A percentile compares a stretch with the other conserved stretches of the same genome.
Conservation (phyloP, 2,797 vertebrate genomes). For the Toxotes lorentzi region DNA sequence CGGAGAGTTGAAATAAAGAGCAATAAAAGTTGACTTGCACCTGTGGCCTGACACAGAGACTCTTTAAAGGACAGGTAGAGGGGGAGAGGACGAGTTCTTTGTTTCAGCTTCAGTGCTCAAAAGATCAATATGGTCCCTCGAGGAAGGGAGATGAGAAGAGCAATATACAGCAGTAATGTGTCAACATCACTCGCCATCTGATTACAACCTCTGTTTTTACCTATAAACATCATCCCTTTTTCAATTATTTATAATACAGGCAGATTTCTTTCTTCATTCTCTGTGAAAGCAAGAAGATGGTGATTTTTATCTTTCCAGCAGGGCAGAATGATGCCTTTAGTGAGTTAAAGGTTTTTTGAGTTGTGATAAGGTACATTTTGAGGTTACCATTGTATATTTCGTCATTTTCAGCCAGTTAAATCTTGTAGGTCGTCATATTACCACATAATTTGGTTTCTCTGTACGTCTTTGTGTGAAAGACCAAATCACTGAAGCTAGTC, state of each 20-base stretch:
- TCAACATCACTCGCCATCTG: conserved; percentile 58
- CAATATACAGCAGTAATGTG: conserved; percentile 49
- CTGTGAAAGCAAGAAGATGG: conserved; percentile 19
- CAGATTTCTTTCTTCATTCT: conserved; percentile 26
- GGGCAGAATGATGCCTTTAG: neutral
- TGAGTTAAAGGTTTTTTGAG: neutral
- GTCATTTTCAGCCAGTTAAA: neutral
- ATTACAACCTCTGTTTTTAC: conserved; percentile 41
- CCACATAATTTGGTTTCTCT: neutral
- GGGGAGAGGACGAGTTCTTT: conserved; percentile 19
- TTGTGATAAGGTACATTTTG: neutral
- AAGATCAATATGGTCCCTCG: conserved; percentile 50
- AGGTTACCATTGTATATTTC: neutral
- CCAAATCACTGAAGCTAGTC: neutral
- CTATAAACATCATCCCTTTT: conserved; percentile 44
- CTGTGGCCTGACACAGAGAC: conserved; percentile 23
- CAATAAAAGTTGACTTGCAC: conserved; percentile 33
- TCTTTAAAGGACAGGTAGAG: conserved; percentile 33
- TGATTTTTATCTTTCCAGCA: conserved; percentile 11
- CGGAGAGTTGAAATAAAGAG: conserved; percentile 33
- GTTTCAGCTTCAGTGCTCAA: conserved; percentile 50
- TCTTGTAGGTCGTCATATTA: neutral
- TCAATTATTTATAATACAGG: conserved; percentile 46
- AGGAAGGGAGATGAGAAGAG: conserved; percentile 48
- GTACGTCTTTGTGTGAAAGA: neutral